Evolutionary conservation across 2,113 vertebrate species (phyloP), one percentile per base, ranked within the genome.

Genomic region (Ageneiosus marmoratus): DNA sequence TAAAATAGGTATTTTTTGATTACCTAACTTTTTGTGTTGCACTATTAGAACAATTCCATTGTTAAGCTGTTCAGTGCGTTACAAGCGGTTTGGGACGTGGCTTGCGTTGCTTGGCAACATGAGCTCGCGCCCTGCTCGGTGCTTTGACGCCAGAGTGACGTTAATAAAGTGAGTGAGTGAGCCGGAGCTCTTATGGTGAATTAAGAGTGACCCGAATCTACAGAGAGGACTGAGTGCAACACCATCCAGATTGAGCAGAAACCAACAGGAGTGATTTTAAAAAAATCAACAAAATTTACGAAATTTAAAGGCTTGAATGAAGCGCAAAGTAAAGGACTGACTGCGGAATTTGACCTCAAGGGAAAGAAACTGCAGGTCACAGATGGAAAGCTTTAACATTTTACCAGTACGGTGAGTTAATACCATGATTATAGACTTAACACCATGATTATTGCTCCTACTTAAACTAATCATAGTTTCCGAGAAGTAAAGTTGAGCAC

Each of bases 91-190:
- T 76, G 50, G 73, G 73, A 37, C 13, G 73, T 76, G 50, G 50
- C 51, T 76, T 51, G 53, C 32, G 77, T 83, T 86, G 81, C 85
- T 69, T 37, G 72, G 81, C 82, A 86, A 77, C 85, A 22, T 86
- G 72, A 29, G 60, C 27, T 32, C 20, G 2, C 37, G 37, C 37
- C 37, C 37, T 41, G 37, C 7, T 37, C 62, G 46, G 78, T 46
- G 78, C 62, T 41, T 56, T 84, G 85, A 84, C 82, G 85, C 78
- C 82, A 77, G 63, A 81, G 34, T 86, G 82, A 86, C 82, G 85
- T 80, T 84, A 81, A 80, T 77, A 51, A 63, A 77, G 73, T 69
- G 82, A 62, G 78, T 34, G 44, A 55, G 50, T 13, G 73, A 37
- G 50, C 20, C 18, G 72, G 73, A 55, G 29, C 73, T 55, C 18